Base-by-base conservation (phyloP, 2,113 vertebrate genomes). In the Plecturocebus donacophilus region DNA sequence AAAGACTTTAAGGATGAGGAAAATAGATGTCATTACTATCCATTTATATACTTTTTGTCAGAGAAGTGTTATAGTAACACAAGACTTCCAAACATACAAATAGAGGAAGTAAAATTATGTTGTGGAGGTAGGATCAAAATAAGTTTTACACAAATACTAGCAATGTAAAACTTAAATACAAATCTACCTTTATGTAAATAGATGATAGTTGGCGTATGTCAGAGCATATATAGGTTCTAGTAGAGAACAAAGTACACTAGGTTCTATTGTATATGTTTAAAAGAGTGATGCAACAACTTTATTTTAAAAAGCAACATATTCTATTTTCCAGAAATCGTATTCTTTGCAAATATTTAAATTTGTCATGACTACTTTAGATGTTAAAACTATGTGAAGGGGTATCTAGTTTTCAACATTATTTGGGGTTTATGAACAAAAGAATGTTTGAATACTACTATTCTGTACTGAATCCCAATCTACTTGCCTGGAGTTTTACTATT, bases 381-480 rank as follows among this genome's bases (percentile, higher is more conserved):
- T 76, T 93, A 42, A 95, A 92, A 87, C 35, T 77, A 89, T 52
- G 5, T 38, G 12, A 54, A 25, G 30, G 2, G 2, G 0, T 52
- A 81, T 58, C 80, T 83, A 40, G 3, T 64, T 87, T 96, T 90
- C 58, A 90, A 85, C 66, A 64, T 71, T 70, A 10, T 93, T 92
- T 47, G 23, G 30, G 40, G 21, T 84, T 94, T 87, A 35, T 81
- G 42, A 95, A 90, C 35, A 87, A 58, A 90, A 80, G 56, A 82
- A 20, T 64, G 9, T 91, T 73, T 86, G 68, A 93, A 52, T 25
- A n/a, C 13, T 1, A 40, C 20, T 75, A 1, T 61, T 13, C n/a
- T 75, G 3, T 75, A 66, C 40, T 58, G 71, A 54, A 75, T 75
- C 8, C 8, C 16, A 79, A 14, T 2, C 7, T 66, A 2, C 40